phyloP scores from a whole-genome alignment of 2,113 vertebrate genomes.

The Amia ocellicauda region DNA sequence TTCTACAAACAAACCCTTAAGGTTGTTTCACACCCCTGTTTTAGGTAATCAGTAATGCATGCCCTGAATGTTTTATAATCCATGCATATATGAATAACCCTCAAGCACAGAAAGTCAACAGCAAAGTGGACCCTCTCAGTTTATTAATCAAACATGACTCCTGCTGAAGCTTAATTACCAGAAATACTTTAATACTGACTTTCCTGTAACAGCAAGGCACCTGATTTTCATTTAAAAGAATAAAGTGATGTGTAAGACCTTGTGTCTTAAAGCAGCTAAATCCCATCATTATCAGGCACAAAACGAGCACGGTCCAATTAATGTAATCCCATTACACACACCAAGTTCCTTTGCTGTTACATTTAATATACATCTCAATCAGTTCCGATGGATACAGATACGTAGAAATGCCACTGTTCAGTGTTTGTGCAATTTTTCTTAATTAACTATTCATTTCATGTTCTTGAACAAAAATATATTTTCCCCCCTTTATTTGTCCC shows the following conservation, averaged over 20 bases:
- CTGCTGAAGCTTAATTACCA: constrained; percentile 26
- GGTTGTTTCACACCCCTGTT: too few species aligned
- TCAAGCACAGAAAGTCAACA: constrained; percentile 8
- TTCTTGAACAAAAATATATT: constrained; percentile 16
- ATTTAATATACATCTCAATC: constrained; percentile 34
- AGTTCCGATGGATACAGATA: constrained; percentile 25
- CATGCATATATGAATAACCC: constrained; percentile 8
- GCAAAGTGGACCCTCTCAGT: constrained; percentile 7
- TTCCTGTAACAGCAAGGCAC: constrained; percentile 15
- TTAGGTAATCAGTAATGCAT: constrained; percentile 19
- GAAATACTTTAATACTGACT: constrained; percentile 23
- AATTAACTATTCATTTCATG: constrained; percentile 44
- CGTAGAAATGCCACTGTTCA: constrained; percentile 13
- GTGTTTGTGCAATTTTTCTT: constrained; percentile 34
- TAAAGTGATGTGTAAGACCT: constrained; percentile 36
- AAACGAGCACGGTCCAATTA: constrained; percentile 55
- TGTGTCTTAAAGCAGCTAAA: constrained; percentile 48
- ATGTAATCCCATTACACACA: constrained; percentile 45
- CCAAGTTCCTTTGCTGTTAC: constrained; percentile 35
- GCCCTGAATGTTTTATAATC: constrained; percentile 3
- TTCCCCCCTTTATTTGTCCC: constrained; percentile 3
- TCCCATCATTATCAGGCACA: constrained; percentile 51
- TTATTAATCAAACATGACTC: constrained; percentile 32
- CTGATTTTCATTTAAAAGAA: constrained; percentile 32
- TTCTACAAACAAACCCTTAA: neutral